Evolutionary conservation across 2,797 vertebrate genomes (phyloP).

Genomic region (Mormyrus proboscirostris): DNA sequence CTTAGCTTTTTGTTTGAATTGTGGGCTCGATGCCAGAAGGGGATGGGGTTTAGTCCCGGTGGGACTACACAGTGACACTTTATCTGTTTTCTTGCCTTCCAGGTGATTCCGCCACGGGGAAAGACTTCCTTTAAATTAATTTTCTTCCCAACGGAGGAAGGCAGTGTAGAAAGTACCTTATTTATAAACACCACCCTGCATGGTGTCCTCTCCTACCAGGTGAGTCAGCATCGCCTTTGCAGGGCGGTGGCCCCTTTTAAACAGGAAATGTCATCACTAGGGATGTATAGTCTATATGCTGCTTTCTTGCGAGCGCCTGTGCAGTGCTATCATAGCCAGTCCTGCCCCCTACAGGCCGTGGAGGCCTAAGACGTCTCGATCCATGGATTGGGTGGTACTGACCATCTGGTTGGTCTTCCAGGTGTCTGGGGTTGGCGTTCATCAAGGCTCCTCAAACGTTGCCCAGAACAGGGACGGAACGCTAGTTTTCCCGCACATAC

Average conservation of each 20-base stretch:
- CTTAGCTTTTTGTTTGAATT: background rate
- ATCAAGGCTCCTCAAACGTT: slow-evolving; percentile 59
- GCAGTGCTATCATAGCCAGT: background rate
- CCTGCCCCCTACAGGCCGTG: background rate
- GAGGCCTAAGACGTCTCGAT: background rate
- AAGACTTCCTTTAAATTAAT: slow-evolving; percentile 89
- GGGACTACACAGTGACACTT: background rate
- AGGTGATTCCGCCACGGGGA: slow-evolving; percentile 92
- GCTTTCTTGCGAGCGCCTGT: background rate
- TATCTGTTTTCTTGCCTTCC: background rate
- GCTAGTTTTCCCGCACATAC: slow-evolving; percentile 83
- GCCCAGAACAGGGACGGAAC: slow-evolving; percentile 65
- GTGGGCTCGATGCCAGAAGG: background rate
- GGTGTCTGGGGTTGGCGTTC: slow-evolving; percentile 83
- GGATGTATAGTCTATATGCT: background rate
- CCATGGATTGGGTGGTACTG: background rate
- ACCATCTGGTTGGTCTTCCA: slow-evolving; percentile 40
- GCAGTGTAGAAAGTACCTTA: slow-evolving; percentile 90
- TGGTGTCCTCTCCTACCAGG: slow-evolving; percentile 89
- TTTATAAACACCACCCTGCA: slow-evolving; percentile 98
- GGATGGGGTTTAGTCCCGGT: background rate
- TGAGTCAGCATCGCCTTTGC: slow-evolving; percentile 45
- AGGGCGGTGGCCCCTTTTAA: background rate
- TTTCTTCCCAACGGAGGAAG: slow-evolving; percentile 90
- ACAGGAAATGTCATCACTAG: background rate